phyloP scores from a whole-genome alignment of 2,888 invertebrate species.

The Therioaphis trifolii region DNA sequence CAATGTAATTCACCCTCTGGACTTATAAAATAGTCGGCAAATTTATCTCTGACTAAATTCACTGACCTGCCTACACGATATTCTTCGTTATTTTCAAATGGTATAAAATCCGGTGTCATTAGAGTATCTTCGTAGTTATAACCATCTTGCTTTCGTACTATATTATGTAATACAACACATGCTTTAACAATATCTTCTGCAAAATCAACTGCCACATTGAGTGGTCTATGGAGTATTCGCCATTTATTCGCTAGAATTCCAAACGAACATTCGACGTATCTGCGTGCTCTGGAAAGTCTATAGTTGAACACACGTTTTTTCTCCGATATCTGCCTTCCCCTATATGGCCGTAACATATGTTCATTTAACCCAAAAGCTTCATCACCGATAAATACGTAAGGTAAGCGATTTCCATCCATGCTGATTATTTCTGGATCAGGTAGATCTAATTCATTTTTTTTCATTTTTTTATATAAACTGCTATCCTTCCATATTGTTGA shows the following conservation, averaged over 20 bases:
- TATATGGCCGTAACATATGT: slow-evolving; percentile 17
- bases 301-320: slow-evolving; percentile 66
- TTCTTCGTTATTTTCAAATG: slow-evolving; percentile 60
- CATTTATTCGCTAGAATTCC: slow-evolving; percentile 67
- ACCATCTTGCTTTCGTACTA: slow-evolving; percentile 64
- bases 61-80: slow-evolving; percentile 63
- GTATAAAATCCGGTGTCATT: slow-evolving; percentile 64
- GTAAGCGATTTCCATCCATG: slow-evolving; percentile 19
- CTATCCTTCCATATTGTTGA: neutral
- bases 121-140: slow-evolving; percentile 64
- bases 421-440: neutral
- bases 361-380: slow-evolving; percentile 26
- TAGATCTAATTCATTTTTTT: slow-evolving; percentile 15
- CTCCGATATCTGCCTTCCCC: slow-evolving; percentile 34
- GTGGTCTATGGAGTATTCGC: slow-evolving; percentile 67
- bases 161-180: slow-evolving; percentile 65
- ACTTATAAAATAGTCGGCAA: slow-evolving; percentile 62
- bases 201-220: no score
- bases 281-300: slow-evolving; percentile 65
- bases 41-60: slow-evolving; percentile 64
- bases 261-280: slow-evolving; percentile 66
- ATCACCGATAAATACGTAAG: slow-evolving; percentile 6
- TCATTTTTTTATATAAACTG: neutral
- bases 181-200: slow-evolving; percentile 67
- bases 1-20: no score